Evolutionary conservation across 2,888 invertebrate genomes (phyloP), one percentile per base, ranked within the genome.

Genomic region (Tinea pellionella): DNA sequence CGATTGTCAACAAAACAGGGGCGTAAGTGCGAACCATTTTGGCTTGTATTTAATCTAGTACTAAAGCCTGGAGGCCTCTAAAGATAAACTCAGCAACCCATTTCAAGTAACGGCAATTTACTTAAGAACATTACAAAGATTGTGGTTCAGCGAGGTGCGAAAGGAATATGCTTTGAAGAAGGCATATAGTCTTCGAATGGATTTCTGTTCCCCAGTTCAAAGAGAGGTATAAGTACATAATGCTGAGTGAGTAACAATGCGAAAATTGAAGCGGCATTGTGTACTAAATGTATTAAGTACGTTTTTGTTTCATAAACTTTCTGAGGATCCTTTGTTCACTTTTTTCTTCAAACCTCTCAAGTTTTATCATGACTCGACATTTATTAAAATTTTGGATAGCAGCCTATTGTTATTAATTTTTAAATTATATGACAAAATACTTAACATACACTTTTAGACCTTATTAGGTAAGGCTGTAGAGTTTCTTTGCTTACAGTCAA

Each of bases 41-140:
- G 57, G 57, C 57, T 57, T 57, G 32, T 57, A 57, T 57, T 57
- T 57, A 57, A 57, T 57, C 57, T 57, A 32, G 30, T 57, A 24
- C 57, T 15, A 57, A 57, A 24, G 12, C 32, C 15, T 30, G 53
- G 16, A 24, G 19, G 3, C 53, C 19, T 47, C 11, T 12, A 24
- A 53, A 53, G 57, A 57, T 57, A 32, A 57, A 57, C 57, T 32
- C 57, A 11, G 29, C 15, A 57, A 32, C 32, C 57, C 57, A 57
- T 57, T 60, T 47, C 47, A 30, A 41, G 19, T 57, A 59, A 57
- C 61, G 51, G 51, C 62, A 61, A 62, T 62, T 62, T 61, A 41
- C 59, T 60, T 58, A 62, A 57, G 61, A 61, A 43, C 57, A 60
- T 61, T 61, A 58, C 30, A 59, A 61, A 62, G 59, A 61, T 62